Percentiles rank a stretch among this genome's conserved stretches.
phyloP scores from a whole-genome alignment of 2,888 invertebrate species.

The Epinotia demarniana region DNA sequence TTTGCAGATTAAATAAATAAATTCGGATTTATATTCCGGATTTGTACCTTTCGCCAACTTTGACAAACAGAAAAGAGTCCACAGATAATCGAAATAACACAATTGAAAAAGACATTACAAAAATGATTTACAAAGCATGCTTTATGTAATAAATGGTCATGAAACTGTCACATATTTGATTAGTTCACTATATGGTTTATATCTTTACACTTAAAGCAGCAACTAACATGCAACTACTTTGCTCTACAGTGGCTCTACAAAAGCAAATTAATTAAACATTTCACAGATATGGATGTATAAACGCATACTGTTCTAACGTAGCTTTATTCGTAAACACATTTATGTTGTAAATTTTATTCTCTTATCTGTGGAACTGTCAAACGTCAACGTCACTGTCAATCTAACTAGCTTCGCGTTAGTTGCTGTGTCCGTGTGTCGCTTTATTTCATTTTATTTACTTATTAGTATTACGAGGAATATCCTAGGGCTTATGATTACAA shows the following conservation, averaged over 20 bases:
- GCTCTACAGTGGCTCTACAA: too few species aligned
- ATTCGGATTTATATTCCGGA: conserved; percentile 51
- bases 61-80: conserved; percentile 63
- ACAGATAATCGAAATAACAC: conserved; percentile 42
- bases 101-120: conserved; percentile 27
- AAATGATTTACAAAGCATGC: conserved; percentile 14
- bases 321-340: conserved; percentile 6
- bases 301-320: neutral
- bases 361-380: neutral
- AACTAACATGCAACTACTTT: neutral
- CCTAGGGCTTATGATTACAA: conserved; percentile 5
- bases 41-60: conserved; percentile 63
- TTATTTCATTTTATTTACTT: conserved; percentile 14
- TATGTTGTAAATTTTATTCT: neutral
- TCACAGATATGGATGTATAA: neutral
- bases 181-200: neutral
- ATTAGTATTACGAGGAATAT: neutral
- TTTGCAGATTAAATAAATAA: conserved; percentile 50
- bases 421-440: conserved; percentile 2
- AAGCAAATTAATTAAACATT: neutral
- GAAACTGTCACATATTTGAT: neutral
- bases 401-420: neutral
- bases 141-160: neutral
- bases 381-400: neutral
- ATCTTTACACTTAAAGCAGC: neutral